phyloP scores from a whole-genome alignment of 2,888 invertebrate species.

The Mimas tiliae region DNA sequence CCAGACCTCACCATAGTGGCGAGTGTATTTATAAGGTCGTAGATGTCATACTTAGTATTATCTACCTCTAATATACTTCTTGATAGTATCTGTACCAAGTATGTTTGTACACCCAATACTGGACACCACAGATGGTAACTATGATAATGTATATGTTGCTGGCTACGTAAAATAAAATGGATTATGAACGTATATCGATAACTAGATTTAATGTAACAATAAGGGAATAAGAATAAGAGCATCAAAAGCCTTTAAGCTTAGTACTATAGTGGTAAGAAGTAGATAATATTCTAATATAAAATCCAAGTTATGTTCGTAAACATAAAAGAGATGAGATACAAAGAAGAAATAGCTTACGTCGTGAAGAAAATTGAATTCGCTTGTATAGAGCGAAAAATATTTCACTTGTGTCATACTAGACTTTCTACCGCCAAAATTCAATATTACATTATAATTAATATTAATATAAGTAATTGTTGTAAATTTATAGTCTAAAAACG shows the following conservation, averaged over 20 bases:
- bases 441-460: background rate
- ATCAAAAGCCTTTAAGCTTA: background rate
- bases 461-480: background rate
- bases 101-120: too few relatives aligned
- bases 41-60: too few relatives aligned
- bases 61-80: too few relatives aligned
- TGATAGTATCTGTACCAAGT: too few relatives aligned
- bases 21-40: too few relatives aligned
- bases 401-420: background rate
- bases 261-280: background rate
- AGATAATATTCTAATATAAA: conserved; percentile 5
- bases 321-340: conserved; percentile 12
- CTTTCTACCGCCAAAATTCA: background rate
- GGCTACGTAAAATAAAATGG: too few relatives aligned
- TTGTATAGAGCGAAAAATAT: conserved; percentile 3
- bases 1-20: too few relatives aligned
- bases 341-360: conserved; percentile 13
- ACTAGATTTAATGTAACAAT: background rate
- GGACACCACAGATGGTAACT: too few relatives aligned
- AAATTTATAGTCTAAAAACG: too few relatives aligned
- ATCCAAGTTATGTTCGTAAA: conserved; percentile 1
- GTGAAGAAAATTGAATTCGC: conserved; percentile 16
- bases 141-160: too few relatives aligned
- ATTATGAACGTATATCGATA: too few relatives aligned
- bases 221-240: too few relatives aligned